These are phyloP conservation scores for Adoxophyes honmai DNA, from an alignment of 1,140 invertebrate genomes.

Conservation along the genomic window DNA sequence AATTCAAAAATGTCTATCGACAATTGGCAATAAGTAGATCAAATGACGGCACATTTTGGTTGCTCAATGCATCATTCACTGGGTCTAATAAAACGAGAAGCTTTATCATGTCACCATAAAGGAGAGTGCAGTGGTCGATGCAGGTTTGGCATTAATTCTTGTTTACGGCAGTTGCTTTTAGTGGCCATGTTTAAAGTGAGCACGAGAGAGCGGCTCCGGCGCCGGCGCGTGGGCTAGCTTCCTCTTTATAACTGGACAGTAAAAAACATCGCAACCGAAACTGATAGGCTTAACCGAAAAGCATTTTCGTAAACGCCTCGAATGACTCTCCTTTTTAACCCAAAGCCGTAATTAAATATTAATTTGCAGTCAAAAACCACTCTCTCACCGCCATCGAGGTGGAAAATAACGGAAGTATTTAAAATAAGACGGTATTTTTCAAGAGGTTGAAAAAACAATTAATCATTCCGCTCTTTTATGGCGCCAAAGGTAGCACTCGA, in stretches of 20 bases:
- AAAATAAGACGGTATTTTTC: constrained; percentile 72
- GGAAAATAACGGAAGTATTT: constrained; percentile 75
- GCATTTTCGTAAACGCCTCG: not conserved
- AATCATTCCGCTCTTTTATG: constrained; percentile 70
- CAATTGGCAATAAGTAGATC: no score
- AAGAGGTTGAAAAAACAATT: constrained; percentile 72
- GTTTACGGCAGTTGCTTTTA: constrained; percentile 71
- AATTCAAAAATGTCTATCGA: no score
- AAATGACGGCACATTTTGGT: not conserved
- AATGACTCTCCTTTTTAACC: constrained; percentile 13
- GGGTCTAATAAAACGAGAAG: constrained; percentile 40
- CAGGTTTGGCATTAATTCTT: constrained; percentile 67
- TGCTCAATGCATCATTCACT: not conserved
- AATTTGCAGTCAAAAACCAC: constrained; percentile 65
- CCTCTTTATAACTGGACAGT: no score
- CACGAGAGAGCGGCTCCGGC: constrained; percentile 22
- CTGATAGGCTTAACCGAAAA: no score
- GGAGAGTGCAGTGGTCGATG: constrained; percentile 59
- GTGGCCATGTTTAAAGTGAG: constrained; percentile 45
- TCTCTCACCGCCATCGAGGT: constrained; percentile 64
- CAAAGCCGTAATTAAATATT: constrained; percentile 62
- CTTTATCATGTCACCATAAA: constrained; percentile 63
- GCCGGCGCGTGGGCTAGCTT: no score
- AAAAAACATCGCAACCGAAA: no score
- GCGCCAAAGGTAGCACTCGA: constrained; percentile 64